Conservation (phyloP, 1,140 invertebrate species). For the Pseudoatta argentina region DNA sequence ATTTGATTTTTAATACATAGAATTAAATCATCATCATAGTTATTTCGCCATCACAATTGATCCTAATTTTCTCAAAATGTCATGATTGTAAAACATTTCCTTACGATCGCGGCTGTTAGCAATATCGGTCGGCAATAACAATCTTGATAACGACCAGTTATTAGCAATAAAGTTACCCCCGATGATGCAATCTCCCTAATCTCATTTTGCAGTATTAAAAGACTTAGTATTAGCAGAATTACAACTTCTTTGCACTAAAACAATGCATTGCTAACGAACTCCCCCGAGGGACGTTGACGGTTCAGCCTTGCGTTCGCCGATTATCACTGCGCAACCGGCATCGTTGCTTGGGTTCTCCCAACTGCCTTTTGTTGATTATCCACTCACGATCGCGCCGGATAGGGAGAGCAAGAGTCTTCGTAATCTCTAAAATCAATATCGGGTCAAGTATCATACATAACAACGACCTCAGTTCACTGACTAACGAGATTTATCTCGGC, state of each 20-base stretch:
- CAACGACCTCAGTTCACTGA: slow-evolving; percentile 54
- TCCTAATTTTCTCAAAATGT: neutral
- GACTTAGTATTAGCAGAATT: slow-evolving; percentile 1
- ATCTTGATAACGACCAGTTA: slow-evolving; percentile 22
- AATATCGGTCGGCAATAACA: neutral
- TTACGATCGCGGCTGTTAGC: neutral
- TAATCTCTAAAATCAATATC: slow-evolving; percentile 60
- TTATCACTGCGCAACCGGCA: slow-evolving; percentile 38
- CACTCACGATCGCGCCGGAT: slow-evolving; percentile 28
- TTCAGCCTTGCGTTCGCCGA: slow-evolving; percentile 19
- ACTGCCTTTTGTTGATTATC: slow-evolving; percentile 28
- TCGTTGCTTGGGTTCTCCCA: neutral
- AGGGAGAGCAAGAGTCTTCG: slow-evolving; percentile 22
- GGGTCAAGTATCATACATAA: slow-evolving; percentile 57
- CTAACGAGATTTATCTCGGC: slow-evolving; percentile 60
- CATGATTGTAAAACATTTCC: neutral
- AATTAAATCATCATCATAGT: no score
- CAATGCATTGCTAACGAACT: neutral
- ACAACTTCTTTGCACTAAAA: neutral
- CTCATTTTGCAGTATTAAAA: neutral
- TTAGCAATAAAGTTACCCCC: slow-evolving; percentile 11
- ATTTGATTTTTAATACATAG: no score
- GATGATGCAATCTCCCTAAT: slow-evolving; percentile 1
- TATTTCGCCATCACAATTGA: no score
- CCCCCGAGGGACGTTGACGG: neutral